Evolutionary conservation across 2,888 invertebrate species (phyloP).

Genomic region (Antheraea yamamai): DNA sequence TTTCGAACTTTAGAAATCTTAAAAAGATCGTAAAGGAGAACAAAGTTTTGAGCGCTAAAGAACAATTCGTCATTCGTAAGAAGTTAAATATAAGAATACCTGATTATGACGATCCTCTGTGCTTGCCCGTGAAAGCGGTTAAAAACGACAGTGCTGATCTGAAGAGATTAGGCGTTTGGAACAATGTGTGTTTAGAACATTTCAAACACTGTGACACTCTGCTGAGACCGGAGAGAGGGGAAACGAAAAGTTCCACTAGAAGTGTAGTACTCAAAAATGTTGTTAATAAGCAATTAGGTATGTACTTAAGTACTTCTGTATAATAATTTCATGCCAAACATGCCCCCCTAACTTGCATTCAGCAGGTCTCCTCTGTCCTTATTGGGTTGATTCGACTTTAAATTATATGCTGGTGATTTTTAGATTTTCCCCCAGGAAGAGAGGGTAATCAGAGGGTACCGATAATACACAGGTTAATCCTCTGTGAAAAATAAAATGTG

Average conservation of each 20-base stretch:
- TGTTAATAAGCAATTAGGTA: slow-evolving; percentile 57
- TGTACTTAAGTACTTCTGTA: slow-evolving; percentile 18
- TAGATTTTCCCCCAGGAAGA: too few relatives aligned
- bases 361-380: too few relatives aligned
- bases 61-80: slow-evolving; percentile 39
- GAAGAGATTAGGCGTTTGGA: slow-evolving; percentile 62
- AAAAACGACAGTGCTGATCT: slow-evolving; percentile 45
- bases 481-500: too few relatives aligned
- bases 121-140: slow-evolving; percentile 64
- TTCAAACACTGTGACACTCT: slow-evolving; percentile 53
- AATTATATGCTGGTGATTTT: too few relatives aligned
- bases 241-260: slow-evolving; percentile 52
- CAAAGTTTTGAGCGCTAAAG: slow-evolving; percentile 23
- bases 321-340: too few relatives aligned
- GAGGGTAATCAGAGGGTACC: too few relatives aligned
- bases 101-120: slow-evolving; percentile 70
- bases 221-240: slow-evolving; percentile 52
- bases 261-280: slow-evolving; percentile 61
- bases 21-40: slow-evolving; percentile 26
- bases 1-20: slow-evolving; percentile 21
- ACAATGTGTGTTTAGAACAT: slow-evolving; percentile 65
- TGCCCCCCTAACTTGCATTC: too few relatives aligned
- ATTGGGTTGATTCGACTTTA: too few relatives aligned
- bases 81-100: slow-evolving; percentile 58
- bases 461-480: too few relatives aligned